phyloP scores from a whole-genome alignment of 2,888 invertebrate species.

The Nemotelus nigrinus region DNA sequence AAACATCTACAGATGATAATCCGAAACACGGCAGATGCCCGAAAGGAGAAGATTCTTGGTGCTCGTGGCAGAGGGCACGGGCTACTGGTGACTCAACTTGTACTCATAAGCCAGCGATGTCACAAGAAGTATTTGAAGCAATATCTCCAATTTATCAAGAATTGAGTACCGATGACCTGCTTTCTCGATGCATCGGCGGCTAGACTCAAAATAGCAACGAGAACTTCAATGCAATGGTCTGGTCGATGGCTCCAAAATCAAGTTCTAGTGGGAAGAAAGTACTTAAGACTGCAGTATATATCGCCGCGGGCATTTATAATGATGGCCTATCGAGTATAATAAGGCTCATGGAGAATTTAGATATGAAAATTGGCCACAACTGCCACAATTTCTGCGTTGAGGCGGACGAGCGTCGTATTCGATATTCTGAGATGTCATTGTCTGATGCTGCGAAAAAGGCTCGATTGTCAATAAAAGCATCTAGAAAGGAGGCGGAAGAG shows the following conservation, averaged over 20 bases:
- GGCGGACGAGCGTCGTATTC: too few relatives aligned
- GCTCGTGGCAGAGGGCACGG: too few relatives aligned
- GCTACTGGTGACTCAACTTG: too few relatives aligned
- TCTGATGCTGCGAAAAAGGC: too few relatives aligned
- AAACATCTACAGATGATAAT: conserved; percentile 47
- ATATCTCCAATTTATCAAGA: background rate
- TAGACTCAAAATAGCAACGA: too few relatives aligned
- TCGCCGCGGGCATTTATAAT: background rate
- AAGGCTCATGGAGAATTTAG: conserved; percentile 1
- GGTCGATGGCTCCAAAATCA: conserved; percentile 7
- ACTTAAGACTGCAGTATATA: conserved; percentile 1
- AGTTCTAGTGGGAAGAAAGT: conserved; percentile 16
- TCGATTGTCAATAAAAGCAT: conserved; percentile 3
- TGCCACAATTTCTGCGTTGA: background rate
- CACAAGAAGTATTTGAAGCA: too few relatives aligned
- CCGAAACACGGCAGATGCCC: conserved; percentile 50
- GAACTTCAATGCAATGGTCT: too few relatives aligned
- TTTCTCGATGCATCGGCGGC: conserved; percentile 1
- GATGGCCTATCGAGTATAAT: conserved; percentile 14
- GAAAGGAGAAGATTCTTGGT: background rate
- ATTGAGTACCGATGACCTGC: conserved; percentile 7
- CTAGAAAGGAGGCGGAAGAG: background rate
- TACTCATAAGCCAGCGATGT: too few relatives aligned
- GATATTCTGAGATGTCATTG: too few relatives aligned
- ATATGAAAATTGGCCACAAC: background rate